phyloP scores from a whole-genome alignment of 2,113 vertebrate genomes.

The Dasyurus viverrinus region DNA sequence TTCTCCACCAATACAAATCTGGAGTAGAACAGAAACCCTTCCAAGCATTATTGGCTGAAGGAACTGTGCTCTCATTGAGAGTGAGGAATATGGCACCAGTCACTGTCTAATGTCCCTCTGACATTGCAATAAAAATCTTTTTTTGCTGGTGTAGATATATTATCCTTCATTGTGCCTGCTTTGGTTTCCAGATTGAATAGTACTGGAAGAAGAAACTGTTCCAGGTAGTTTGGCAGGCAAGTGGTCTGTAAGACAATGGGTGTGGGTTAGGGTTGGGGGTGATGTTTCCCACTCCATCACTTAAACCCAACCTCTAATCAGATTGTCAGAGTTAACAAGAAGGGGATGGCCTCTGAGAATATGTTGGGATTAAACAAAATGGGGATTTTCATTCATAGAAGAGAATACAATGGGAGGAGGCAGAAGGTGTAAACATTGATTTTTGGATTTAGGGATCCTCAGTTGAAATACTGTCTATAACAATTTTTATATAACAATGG shows the following conservation, averaged over 20 bases:
- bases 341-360: background rate
- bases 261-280: background rate
- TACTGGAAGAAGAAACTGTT: background rate
- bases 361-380: background rate
- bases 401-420: background rate
- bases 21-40: background rate
- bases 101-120: background rate
- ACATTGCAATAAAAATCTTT: background rate
- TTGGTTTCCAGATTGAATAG: background rate
- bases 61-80: background rate
- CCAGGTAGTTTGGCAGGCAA: background rate
- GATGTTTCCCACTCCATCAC: background rate
- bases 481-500: background rate
- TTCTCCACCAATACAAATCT: background rate
- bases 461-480: background rate
- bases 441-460: background rate
- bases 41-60: background rate
- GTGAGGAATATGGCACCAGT: background rate
- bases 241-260: background rate
- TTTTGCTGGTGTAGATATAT: background rate
- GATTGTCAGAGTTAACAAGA: background rate
- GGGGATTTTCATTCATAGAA: background rate
- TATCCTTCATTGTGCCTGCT: background rate
- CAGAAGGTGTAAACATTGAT: background rate
- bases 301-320: background rate